Evolutionary conservation across 2,113 vertebrate species (phyloP).

Genomic region (Cervus canadensis): DNA sequence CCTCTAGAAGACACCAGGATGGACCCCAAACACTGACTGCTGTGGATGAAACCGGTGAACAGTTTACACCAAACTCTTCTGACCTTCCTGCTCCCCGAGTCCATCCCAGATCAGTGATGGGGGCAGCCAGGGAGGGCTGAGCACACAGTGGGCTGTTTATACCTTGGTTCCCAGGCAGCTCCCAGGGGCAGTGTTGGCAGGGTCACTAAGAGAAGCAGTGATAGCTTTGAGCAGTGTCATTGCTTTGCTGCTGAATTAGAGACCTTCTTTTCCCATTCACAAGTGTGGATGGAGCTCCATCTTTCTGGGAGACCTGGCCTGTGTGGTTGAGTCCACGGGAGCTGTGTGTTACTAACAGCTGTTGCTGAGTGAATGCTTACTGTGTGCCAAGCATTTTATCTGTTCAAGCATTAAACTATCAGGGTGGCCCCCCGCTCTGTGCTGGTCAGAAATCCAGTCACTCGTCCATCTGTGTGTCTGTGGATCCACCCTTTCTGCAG

Average conservation of each 20-base stretch:
- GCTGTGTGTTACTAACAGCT: accelerated
- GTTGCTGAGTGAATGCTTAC: accelerated
- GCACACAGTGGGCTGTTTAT: neutral
- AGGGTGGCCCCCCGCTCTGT: neutral
- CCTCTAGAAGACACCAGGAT: accelerated
- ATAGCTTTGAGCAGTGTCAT: accelerated
- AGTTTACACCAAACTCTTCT: accelerated
- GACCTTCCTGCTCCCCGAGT: neutral
- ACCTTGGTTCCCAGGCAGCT: accelerated
- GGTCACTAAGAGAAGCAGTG: accelerated
- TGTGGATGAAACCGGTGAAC: accelerated
- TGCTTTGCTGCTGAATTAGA: neutral
- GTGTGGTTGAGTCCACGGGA: accelerated
- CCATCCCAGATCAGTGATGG: accelerated
- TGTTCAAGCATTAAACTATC: accelerated
- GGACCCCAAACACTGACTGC: accelerated
- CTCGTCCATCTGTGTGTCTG: accelerated
- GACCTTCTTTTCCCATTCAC: neutral
- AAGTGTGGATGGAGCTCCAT: accelerated
- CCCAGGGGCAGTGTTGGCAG: accelerated
- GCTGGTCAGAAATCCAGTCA: neutral
- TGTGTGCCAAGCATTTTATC: accelerated
- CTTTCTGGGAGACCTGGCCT: neutral
- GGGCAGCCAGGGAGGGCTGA: accelerated
- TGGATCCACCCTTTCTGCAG: neutral